Percentiles rank a stretch among this genome's conserved stretches.
Conservation (phyloP, 2,797 vertebrate species). For the Sorex maritimensis region DNA sequence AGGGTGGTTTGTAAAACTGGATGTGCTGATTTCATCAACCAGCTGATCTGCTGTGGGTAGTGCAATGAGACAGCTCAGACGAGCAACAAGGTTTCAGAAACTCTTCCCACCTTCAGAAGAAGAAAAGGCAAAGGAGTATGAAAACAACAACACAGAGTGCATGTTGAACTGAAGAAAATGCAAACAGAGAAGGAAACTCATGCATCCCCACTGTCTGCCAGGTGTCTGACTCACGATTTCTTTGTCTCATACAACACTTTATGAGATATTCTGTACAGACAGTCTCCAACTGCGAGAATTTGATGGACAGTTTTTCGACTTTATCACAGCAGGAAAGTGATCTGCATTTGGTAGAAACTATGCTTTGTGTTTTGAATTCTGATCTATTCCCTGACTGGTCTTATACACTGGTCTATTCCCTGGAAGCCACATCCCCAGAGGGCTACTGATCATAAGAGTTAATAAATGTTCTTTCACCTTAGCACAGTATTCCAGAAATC, state of each 20-base stretch:
- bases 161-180: neutral
- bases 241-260: neutral
- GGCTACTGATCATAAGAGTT: neutral
- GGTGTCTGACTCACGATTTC: neutral
- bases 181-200: neutral
- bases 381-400: neutral
- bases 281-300: neutral
- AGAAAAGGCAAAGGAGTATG: neutral
- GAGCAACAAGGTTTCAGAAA: neutral
- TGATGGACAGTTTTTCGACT: neutral
- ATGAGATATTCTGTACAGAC: too few species aligned
- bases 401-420: too few species aligned
- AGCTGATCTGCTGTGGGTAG: neutral
- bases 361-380: neutral
- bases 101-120: neutral
- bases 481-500: too few species aligned
- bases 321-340: neutral
- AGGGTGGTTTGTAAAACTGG: neutral
- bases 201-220: neutral
- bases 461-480: too few species aligned
- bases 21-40: neutral
- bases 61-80: neutral
- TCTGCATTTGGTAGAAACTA: neutral
- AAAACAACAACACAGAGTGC: neutral
- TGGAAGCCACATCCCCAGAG: neutral